Percentiles rank a stretch among this genome's conserved stretches.
Evolutionary conservation across 2,113 vertebrate species (phyloP).

Genomic region (Raja brachyura): DNA sequence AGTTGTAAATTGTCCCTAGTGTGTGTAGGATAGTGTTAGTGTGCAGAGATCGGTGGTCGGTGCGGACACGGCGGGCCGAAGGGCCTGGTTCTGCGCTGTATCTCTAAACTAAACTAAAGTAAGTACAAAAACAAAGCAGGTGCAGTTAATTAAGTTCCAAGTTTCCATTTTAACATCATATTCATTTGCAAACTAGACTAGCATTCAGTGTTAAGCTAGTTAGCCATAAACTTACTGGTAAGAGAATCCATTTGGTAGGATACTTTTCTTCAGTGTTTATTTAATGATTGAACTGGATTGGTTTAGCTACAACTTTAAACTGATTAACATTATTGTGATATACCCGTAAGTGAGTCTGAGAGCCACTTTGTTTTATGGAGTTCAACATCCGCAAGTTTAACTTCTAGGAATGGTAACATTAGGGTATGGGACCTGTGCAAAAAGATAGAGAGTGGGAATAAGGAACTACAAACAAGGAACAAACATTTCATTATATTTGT

Average conservation of each 20-base stretch:
- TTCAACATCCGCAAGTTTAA: background rate
- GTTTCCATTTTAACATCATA: background rate
- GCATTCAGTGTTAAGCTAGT: no score
- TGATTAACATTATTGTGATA: background rate
- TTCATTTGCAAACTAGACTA: background rate
- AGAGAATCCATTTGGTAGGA: background rate
- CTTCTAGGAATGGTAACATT: background rate
- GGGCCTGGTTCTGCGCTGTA: no score
- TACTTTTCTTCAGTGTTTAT: background rate
- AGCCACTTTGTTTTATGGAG: background rate
- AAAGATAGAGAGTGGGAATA: no score
- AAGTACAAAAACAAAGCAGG: no score
- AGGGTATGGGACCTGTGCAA: no score
- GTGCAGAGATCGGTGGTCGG: no score
- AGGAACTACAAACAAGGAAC: no score
- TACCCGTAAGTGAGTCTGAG: background rate
- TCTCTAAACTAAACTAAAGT: no score
- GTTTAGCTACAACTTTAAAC: background rate
- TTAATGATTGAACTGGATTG: constrained; percentile 1
- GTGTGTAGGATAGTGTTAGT: no score
- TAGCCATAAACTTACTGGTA: background rate
- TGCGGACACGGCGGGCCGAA: no score
- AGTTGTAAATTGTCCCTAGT: no score
- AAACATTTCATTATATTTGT: no score
- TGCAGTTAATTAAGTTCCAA: background rate